phyloP scores from a whole-genome alignment of 2,113 vertebrate genomes.

The Daubentonia madagascariensis region DNA sequence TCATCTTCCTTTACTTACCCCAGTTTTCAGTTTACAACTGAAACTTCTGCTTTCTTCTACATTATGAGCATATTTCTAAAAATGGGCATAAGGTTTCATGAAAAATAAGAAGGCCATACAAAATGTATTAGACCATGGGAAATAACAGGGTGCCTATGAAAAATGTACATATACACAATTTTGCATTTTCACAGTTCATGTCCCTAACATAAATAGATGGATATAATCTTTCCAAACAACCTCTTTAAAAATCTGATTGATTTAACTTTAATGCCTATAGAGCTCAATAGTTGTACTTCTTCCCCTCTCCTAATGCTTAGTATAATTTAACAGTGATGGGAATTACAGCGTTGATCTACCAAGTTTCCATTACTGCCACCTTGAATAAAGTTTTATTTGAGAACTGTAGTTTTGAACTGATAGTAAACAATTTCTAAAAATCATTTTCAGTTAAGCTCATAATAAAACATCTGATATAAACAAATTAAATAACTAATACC shows the following conservation, averaged over 20 bases:
- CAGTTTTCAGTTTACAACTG: background rate
- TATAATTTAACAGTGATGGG: background rate
- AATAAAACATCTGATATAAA: background rate
- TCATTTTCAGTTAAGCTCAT: background rate
- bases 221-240: background rate
- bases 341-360: background rate
- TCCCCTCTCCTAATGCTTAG: background rate
- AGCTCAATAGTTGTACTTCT: background rate
- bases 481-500: too few relatives aligned
- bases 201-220: background rate
- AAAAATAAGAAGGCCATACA: background rate
- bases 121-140: background rate
- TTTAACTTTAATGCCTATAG: background rate
- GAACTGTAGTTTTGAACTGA: background rate
- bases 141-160: background rate
- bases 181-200: background rate
- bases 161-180: background rate
- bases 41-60: background rate
- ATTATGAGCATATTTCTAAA: background rate
- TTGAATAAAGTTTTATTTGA: background rate
- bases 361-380: background rate
- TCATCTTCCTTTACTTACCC: background rate
- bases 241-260: background rate
- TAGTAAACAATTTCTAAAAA: background rate
- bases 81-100: background rate